Base-by-base conservation (phyloP, 1,140 invertebrate species). In the Halesus radiatus region DNA sequence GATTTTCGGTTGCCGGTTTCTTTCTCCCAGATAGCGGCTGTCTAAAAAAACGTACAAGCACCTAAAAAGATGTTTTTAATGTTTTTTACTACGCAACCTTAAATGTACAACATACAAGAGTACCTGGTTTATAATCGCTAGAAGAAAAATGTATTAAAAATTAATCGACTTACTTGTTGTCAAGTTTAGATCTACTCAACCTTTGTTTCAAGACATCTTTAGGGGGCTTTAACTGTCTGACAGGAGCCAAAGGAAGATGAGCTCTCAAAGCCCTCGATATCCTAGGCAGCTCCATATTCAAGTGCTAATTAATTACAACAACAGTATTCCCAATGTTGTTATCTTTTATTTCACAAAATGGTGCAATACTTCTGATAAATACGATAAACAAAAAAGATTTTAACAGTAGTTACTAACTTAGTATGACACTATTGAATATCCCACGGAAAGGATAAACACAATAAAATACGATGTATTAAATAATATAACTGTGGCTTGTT, bases 251-350 rank as follows among this genome's bases (percentile, higher is more conserved):
- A 7, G 74, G 66, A n/a, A 80, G 79, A 60, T 81, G 83, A 56
- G 82, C 81, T 72, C 85, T 78, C 23, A 86, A 76, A 29, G 81
- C 84, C 62, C 85, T 77, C 1, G 85, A 81, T 32, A 86, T 81
- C 52, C 85, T 78, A 20, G 85, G 85, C 58, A 84, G 79, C 29
- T 84, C 84, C 83, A 84, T 84, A 74, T 20, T 53, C 26, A 29
- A 29, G 23, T 64, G n/a, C n/a, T n/a, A n/a, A n/a, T 26, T 1
- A n/a, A 66, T 66, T 23, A 3, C 23, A 45, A 70, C 66, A 22
- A 32, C 4, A 66, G 16, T 66, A 29, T 66, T 22, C 7, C 20
- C 7, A 64, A 7, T 29, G 26, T 66, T 45, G n/a, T 70, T 70
- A 70, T 45, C 37, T 58, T 32, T 22, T 75, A 75, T 73, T 73